phyloP scores from a whole-genome alignment of 2,888 invertebrate genomes.

The Trachelus stipa region DNA sequence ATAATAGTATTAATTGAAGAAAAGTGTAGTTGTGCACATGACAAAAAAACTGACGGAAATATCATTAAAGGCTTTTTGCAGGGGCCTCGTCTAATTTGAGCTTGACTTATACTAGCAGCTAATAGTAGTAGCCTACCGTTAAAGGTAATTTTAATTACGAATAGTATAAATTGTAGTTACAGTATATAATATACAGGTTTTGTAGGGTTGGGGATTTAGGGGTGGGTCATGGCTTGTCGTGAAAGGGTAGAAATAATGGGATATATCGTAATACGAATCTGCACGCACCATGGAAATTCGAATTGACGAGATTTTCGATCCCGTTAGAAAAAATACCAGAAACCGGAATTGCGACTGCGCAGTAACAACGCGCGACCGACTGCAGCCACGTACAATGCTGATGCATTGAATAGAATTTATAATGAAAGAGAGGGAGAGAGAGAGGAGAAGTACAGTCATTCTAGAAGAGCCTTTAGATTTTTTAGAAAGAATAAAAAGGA shows the following conservation, averaged over 20 bases:
- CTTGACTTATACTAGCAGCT: conserved; percentile 61
- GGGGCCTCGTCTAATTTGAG: conserved; percentile 56
- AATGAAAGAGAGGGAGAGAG: neutral
- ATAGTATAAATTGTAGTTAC: conserved; percentile 64
- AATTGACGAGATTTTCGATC: neutral
- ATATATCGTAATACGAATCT: neutral
- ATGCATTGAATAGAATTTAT: neutral
- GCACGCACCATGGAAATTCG: neutral
- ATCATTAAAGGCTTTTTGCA: conserved; percentile 1
- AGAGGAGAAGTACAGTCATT: neutral
- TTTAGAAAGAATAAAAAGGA: neutral
- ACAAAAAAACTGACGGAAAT: conserved; percentile 35
- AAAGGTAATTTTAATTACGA: conserved; percentile 56
- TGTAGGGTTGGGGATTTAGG: conserved; percentile 25
- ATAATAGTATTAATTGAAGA: conserved; percentile 4
- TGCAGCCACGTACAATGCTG: neutral
- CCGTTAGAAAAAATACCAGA: neutral
- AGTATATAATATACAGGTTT: conserved; percentile 58
- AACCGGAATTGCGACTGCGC: neutral
- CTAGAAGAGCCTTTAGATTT: neutral
- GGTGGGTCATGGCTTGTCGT: neutral
- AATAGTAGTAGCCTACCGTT: conserved; percentile 56
- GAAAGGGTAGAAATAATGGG: neutral
- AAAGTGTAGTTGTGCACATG: conserved; percentile 41
- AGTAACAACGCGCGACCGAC: neutral